phyloP scores from a whole-genome alignment of 1,140 invertebrate species.

The Drosophila nannoptera region DNA sequence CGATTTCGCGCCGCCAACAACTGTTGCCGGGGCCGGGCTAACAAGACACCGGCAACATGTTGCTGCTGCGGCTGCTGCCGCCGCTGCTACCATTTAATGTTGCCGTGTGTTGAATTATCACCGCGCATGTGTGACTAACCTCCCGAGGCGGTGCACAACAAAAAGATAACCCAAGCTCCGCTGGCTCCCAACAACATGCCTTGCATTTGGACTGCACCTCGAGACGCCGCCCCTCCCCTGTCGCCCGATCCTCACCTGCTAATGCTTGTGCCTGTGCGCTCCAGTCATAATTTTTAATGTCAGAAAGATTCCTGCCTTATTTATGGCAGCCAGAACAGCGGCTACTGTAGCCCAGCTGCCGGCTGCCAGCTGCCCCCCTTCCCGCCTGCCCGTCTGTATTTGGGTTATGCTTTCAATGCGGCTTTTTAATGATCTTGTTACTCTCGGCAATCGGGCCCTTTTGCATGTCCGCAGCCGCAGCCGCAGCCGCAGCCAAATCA shows the following conservation, averaged over 20 bases:
- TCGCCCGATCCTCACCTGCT: constrained; percentile 47
- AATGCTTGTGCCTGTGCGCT: constrained; percentile 55
- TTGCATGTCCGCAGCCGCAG: constrained; percentile 36
- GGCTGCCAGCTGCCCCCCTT: no score
- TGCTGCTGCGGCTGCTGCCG: constrained; percentile 35
- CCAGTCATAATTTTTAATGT: constrained; percentile 69
- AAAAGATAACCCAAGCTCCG: constrained; percentile 53
- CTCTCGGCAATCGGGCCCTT: constrained; percentile 53
- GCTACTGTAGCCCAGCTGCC: constrained; percentile 23
- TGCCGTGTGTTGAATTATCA: constrained; percentile 71
- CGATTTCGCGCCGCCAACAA: constrained; percentile 59
- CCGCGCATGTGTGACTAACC: constrained; percentile 73
- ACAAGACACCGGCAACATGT: constrained; percentile 74
- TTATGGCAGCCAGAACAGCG: constrained; percentile 50
- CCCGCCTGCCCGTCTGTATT: constrained; percentile 19
- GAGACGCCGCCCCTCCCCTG: background rate
- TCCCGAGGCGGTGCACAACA: constrained; percentile 71
- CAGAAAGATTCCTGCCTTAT: constrained; percentile 57
- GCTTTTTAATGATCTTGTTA: constrained; percentile 75
- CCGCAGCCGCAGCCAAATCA: background rate
- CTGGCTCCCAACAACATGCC: constrained; percentile 7
- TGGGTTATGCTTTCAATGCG: constrained; percentile 53
- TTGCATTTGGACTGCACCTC: constrained; percentile 15
- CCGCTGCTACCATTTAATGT: constrained; percentile 72
- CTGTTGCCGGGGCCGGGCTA: constrained; percentile 42